phyloP scores from a whole-genome alignment of 2,888 invertebrate genomes.

The Luperina testacea region DNA sequence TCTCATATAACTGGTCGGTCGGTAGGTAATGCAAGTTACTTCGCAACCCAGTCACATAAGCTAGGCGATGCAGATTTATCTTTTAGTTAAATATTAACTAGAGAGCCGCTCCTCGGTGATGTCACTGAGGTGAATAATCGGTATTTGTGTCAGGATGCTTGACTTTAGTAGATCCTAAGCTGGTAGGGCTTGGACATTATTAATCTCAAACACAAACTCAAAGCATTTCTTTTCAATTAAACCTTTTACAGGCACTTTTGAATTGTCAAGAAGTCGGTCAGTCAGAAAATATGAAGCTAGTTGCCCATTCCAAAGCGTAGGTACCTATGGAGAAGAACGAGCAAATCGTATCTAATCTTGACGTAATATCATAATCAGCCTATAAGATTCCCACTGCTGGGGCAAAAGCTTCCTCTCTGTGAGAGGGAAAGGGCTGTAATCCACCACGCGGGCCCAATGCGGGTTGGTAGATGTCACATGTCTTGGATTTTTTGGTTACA shows the following conservation, averaged over 20 bases:
- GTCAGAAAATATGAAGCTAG: too few relatives aligned
- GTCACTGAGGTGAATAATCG: constrained; percentile 30
- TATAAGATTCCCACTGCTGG: background rate
- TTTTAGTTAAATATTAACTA: constrained; percentile 30
- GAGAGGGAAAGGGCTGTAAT: background rate
- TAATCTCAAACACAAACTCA: background rate
- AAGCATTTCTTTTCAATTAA: too few relatives aligned
- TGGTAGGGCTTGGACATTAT: background rate
- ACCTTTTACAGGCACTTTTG: too few relatives aligned
- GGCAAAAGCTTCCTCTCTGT: background rate
- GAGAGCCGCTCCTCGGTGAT: constrained; percentile 34
- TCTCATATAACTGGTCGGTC: background rate
- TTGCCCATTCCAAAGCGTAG: too few relatives aligned
- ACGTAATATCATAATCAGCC: background rate
- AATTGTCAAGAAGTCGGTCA: too few relatives aligned
- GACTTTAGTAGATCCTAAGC: background rate
- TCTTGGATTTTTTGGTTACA: background rate
- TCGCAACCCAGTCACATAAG: constrained; percentile 32
- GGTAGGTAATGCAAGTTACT: constrained; percentile 6
- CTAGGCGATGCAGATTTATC: constrained; percentile 41
- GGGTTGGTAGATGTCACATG: background rate
- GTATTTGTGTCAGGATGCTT: background rate
- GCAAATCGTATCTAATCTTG: background rate
- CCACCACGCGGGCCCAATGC: background rate
- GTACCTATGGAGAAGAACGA: too few relatives aligned